Evolutionary conservation across 2,797 vertebrate species (phyloP).

Genomic region (Melanotaenia pygmaea): DNA sequence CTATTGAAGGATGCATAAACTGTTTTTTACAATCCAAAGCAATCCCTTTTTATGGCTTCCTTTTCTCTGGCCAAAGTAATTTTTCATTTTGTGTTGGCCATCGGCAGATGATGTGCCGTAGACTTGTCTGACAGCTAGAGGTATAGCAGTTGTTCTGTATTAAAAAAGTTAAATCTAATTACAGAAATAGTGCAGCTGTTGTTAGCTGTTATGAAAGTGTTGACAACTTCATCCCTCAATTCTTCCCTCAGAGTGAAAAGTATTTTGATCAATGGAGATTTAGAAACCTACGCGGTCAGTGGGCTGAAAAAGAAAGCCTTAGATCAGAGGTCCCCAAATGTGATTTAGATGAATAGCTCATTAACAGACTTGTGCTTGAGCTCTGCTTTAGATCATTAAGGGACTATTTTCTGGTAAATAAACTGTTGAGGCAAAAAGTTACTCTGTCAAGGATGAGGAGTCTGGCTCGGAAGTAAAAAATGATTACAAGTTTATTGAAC

Average conservation of each 20-base stretch:
- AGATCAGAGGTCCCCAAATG: no score
- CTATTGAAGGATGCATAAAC: conserved; percentile 51
- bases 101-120: conserved; percentile 57
- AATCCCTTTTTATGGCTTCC: conserved; percentile 67
- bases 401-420: conserved; percentile 20
- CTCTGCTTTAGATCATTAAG: not conserved
- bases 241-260: conserved; percentile 27
- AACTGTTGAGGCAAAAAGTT: no score
- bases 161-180: conserved; percentile 40
- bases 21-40: conserved; percentile 69
- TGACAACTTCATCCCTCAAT: conserved; percentile 30
- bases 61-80: conserved; percentile 61
- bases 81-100: conserved; percentile 67
- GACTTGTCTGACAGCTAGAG: conserved; percentile 50
- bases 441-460: no score
- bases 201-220: conserved; percentile 37
- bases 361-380: no score
- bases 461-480: no score
- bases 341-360: no score
- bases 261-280: not conserved
- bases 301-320: conserved; percentile 2
- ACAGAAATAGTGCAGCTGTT: conserved; percentile 42
- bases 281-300: not conserved
- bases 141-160: conserved; percentile 29
- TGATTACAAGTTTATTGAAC: no score